phyloP scores from a whole-genome alignment of 2,797 vertebrate genomes.

The Mus spretus region DNA sequence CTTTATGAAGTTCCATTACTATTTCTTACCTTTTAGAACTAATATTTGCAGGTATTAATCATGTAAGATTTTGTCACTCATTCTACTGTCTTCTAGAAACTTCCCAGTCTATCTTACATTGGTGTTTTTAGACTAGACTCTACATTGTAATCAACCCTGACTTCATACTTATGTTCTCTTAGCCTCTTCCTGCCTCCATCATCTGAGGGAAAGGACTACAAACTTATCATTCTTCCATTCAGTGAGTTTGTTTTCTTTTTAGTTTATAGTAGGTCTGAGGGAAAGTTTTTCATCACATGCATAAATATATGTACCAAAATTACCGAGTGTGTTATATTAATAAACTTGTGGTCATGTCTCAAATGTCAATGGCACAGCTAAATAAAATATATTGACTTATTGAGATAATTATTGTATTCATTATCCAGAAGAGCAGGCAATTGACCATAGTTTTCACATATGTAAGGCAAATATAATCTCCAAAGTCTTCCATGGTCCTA shows the following conservation, averaged over 20 bases:
- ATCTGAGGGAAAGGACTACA: not conserved
- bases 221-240: not conserved
- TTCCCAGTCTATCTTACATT: not conserved
- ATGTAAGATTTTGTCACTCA: not conserved
- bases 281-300: not conserved
- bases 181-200: not conserved
- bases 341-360: not conserved
- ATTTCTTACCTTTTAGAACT: not conserved
- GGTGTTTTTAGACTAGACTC: not conserved
- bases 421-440: not conserved
- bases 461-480: not conserved
- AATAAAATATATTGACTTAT: not conserved
- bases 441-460: not conserved
- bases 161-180: not conserved
- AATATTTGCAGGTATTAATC: not conserved
- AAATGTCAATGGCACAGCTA: not conserved
- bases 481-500: not conserved
- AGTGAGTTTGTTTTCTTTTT: not conserved
- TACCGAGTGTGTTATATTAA: not conserved
- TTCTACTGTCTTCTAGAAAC: not conserved
- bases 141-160: not conserved
- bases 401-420: not conserved
- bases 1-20: not conserved
- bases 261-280: not conserved
- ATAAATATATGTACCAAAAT: not conserved